phyloP scores from a whole-genome alignment of 1,140 invertebrate genomes.

The Magallana angulata region DNA sequence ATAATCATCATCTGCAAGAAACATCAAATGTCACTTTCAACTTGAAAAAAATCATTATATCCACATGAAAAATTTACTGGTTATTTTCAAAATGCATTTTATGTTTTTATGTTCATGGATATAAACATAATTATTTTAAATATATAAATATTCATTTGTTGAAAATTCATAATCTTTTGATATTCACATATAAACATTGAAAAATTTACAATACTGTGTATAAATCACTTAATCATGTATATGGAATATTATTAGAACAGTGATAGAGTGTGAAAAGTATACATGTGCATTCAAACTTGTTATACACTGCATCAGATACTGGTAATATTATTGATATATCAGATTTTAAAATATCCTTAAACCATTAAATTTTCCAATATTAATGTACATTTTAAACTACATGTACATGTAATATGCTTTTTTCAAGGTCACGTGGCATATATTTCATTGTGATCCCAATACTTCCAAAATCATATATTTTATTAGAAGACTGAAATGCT shows the following conservation, averaged over 20 bases:
- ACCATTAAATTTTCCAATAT: too few relatives aligned
- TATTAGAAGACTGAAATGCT: not conserved
- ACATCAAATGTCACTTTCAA: too few relatives aligned
- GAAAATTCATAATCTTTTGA: not conserved
- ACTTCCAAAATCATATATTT: too few relatives aligned
- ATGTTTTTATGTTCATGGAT: too few relatives aligned
- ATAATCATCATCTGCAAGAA: constrained; percentile 68
- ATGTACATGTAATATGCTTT: too few relatives aligned
- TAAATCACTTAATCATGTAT: not conserved
- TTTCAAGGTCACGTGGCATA: too few relatives aligned
- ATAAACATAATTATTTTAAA: too few relatives aligned
- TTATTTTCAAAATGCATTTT: too few relatives aligned
- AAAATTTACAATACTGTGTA: not conserved
- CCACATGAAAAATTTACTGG: not conserved
- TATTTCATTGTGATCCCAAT: too few relatives aligned
- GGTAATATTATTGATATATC: too few relatives aligned
- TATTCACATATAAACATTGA: not conserved
- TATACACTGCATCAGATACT: not conserved
- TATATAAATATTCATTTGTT: not conserved
- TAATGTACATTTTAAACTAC: too few relatives aligned
- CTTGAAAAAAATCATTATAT: not conserved
- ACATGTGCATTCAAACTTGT: not conserved
- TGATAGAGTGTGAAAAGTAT: not conserved
- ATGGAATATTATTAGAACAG: not conserved
- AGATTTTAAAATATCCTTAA: too few relatives aligned